phyloP scores from a whole-genome alignment of 2,113 vertebrate species.

The Octodon degus region DNA sequence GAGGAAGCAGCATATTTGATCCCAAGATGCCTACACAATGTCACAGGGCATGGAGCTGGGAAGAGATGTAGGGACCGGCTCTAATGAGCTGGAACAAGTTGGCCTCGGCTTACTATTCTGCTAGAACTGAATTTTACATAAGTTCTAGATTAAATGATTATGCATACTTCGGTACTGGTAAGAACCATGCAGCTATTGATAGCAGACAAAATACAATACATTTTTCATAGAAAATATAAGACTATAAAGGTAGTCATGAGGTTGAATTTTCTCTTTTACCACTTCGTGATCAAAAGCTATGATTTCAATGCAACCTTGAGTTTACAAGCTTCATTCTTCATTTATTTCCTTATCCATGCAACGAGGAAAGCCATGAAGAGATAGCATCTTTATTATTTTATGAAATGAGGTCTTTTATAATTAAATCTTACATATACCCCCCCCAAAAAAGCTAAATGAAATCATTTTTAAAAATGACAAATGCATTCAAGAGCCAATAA shows the following conservation, averaged over 20 bases:
- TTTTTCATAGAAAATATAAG: conserved; percentile 36
- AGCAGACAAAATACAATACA: not conserved
- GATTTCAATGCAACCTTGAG: conserved; percentile 36
- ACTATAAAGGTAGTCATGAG: not conserved
- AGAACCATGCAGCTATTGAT: not conserved
- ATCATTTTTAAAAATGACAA: not conserved
- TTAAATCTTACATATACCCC: conserved; percentile 41
- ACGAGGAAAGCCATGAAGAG: not conserved
- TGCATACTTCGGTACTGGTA: not conserved
- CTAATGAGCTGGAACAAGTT: not conserved
- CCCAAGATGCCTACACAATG: not conserved
- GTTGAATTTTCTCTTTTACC: conserved; percentile 24
- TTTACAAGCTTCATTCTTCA: conserved; percentile 6
- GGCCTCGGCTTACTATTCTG: not conserved
- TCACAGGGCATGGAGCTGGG: not conserved
- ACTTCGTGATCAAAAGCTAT: conserved; percentile 48
- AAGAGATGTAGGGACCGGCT: not conserved
- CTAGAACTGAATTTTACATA: not conserved
- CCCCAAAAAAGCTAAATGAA: not conserved
- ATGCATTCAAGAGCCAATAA: not conserved
- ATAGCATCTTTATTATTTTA: conserved; percentile 60
- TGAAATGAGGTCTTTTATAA: conserved; percentile 59
- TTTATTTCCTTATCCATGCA: not conserved
- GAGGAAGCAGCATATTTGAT: not conserved
- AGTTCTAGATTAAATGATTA: not conserved